Evolutionary conservation across 2,113 vertebrate species (phyloP).

Genomic region (Heliornis fulica): DNA sequence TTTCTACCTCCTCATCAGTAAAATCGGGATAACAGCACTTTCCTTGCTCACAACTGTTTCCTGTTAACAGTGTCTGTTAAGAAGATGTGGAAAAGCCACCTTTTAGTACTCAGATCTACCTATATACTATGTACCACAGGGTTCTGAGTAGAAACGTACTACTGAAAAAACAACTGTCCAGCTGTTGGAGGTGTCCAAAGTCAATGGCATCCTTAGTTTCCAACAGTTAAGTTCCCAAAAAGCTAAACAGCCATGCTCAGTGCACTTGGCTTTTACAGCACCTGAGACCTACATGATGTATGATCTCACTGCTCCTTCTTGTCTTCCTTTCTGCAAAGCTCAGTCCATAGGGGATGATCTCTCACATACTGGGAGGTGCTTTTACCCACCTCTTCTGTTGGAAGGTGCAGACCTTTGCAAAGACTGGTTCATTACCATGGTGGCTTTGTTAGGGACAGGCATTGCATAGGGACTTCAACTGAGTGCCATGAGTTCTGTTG

Average conservation of each 20-base stretch:
- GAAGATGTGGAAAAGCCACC: not conserved
- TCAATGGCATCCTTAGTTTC: not conserved
- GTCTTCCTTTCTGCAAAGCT: not conserved
- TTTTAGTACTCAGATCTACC: not conserved
- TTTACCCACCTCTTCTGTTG: not conserved
- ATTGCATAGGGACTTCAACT: fast-evolving
- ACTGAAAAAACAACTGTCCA: not conserved
- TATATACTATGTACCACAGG: not conserved
- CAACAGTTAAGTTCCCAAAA: not conserved
- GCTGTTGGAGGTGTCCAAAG: not conserved
- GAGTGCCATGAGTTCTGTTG: not conserved
- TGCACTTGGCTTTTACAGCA: not conserved
- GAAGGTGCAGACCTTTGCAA: not conserved
- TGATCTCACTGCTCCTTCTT: not conserved
- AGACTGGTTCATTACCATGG: not conserved
- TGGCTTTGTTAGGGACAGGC: not conserved
- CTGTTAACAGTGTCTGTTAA: not conserved
- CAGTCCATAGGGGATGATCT: not conserved
- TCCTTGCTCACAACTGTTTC: not conserved
- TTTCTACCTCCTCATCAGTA: not conserved
- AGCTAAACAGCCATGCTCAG: not conserved
- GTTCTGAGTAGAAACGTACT: not conserved
- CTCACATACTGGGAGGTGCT: not conserved
- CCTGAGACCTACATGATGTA: not conserved
- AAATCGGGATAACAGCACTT: not conserved